A percentile compares a stretch with the other conserved stretches of the same genome.
phyloP scores from a whole-genome alignment of 2,113 vertebrate species.

The western clawed frog (Xenopus tropicalis) region DNA sequence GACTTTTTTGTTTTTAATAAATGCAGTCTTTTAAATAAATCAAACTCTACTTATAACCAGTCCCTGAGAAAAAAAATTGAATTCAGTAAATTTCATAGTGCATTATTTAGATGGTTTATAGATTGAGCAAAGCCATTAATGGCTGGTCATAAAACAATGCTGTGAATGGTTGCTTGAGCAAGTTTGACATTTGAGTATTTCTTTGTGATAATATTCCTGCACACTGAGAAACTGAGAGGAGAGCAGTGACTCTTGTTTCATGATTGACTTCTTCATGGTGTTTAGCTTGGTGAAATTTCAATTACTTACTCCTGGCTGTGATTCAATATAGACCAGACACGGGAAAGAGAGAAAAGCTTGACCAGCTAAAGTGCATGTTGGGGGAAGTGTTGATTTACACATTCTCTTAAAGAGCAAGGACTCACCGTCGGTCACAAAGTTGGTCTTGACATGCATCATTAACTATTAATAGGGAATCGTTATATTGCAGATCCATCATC shows the following conservation, averaged over 20 bases:
- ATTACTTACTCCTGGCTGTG: slow-evolving; percentile 54
- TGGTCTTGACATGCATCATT: slow-evolving; percentile 53
- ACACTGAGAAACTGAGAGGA: slow-evolving; percentile 58
- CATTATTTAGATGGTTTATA: too few species aligned
- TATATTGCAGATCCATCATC: slow-evolving; percentile 61
- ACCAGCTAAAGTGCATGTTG: slow-evolving; percentile 47
- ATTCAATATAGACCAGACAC: slow-evolving; percentile 45
- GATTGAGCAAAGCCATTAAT: neutral
- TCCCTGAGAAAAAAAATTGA: too few species aligned
- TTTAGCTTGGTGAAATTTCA: slow-evolving; percentile 53
- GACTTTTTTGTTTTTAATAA: too few species aligned
- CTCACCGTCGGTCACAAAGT: slow-evolving; percentile 10
- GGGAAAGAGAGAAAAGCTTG: slow-evolving; percentile 45
- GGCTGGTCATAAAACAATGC: slow-evolving; percentile 40
- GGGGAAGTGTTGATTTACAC: slow-evolving; percentile 19
- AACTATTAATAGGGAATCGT: slow-evolving; percentile 61
- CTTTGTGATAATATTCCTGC: slow-evolving; percentile 52
- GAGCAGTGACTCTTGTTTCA: slow-evolving; percentile 59
- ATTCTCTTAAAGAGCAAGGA: slow-evolving; percentile 43
- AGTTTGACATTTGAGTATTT: slow-evolving; percentile 55
- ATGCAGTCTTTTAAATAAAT: too few species aligned
- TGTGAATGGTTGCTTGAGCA: slow-evolving; percentile 48
- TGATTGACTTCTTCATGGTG: slow-evolving; percentile 49
- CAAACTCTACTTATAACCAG: too few species aligned
- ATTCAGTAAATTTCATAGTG: too few species aligned